Evolutionary conservation across 2,113 vertebrate species (phyloP), one percentile per base, ranked within the genome.

Genomic region (Lota lota): DNA sequence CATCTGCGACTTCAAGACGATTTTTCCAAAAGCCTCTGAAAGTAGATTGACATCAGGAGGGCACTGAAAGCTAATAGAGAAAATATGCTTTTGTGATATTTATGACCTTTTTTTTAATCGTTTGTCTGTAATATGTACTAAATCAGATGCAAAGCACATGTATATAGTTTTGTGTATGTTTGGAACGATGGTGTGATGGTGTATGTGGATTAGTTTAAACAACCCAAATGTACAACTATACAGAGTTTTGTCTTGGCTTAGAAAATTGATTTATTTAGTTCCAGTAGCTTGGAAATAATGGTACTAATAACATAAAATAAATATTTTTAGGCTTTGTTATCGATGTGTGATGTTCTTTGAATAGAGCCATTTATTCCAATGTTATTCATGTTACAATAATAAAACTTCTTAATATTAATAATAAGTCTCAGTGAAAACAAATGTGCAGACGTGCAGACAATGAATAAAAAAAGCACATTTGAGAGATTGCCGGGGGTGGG

Each of bases 81-180:
- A 40, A 21, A 47, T 28, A 61, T 74, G 5, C 64, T 88, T 84
- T 84, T 70, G 80, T 57, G 73, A 75, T 85, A 81, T 87, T 83
- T 82, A 85, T 78, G 63, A 5, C 63, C 63, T 28, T 85, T 87
- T 57, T 47, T 73, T 21, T 80, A 84, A 72, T 16, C 61, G 10
- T 66, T 72, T 85, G 69, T 82, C 61, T 74, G 80, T 76, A 84
- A 81, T 79, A 70, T 73, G 70, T 67, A 65, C n/a, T 61, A 50
- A 66, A 79, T 73, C 64, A 63, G 69, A 73, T 73, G 72, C 66
- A 73, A 81, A 87, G 84, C 89, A 90, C 88, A 87, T 88, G 88
- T 89, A 88, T 67, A 90, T 86, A 88, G 60, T 67, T 83, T 69
- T 85, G 81, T 83, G 77, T 88, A 67, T 83, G 85, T 88, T 82